These are phyloP conservation scores for Lonchura striata DNA, from an alignment of 2,113 vertebrate species.

Conservation along the genomic window DNA sequence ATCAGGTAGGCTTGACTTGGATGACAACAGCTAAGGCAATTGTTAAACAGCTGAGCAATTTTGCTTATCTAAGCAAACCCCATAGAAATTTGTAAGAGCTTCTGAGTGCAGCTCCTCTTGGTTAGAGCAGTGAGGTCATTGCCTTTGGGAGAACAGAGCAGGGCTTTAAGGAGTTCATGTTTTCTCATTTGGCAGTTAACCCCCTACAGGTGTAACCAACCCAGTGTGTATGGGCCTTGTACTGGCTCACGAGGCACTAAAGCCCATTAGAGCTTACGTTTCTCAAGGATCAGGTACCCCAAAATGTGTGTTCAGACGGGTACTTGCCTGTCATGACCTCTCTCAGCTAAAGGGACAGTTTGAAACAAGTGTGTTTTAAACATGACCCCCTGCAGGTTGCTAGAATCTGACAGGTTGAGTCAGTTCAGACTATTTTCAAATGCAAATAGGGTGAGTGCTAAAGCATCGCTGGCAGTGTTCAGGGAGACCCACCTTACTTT, in stretches of 20 bases:
- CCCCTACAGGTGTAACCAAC: background rate
- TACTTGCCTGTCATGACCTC: background rate
- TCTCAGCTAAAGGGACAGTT: background rate
- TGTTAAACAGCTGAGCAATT: background rate
- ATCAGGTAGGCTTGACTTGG: background rate
- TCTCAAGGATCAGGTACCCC: background rate
- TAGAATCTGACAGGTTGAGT: background rate
- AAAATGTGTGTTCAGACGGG: background rate
- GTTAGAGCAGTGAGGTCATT: background rate
- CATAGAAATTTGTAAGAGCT: background rate
- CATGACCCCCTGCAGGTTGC: accelerated
- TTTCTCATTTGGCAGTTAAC: background rate
- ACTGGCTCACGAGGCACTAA: background rate
- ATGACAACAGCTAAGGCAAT: background rate
- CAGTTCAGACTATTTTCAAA: background rate
- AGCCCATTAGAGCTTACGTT: background rate
- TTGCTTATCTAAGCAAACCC: background rate
- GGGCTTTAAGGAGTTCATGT: background rate
- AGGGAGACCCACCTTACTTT: background rate
- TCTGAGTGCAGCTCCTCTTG: background rate
- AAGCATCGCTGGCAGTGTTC: background rate
- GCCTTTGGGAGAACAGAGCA: background rate
- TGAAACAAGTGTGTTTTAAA: background rate
- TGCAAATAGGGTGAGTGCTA: background rate
- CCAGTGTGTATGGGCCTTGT: accelerated